Conservation (phyloP, 92 coral and sea anemone genomes). For the Phymanthus crucifer region DNA sequence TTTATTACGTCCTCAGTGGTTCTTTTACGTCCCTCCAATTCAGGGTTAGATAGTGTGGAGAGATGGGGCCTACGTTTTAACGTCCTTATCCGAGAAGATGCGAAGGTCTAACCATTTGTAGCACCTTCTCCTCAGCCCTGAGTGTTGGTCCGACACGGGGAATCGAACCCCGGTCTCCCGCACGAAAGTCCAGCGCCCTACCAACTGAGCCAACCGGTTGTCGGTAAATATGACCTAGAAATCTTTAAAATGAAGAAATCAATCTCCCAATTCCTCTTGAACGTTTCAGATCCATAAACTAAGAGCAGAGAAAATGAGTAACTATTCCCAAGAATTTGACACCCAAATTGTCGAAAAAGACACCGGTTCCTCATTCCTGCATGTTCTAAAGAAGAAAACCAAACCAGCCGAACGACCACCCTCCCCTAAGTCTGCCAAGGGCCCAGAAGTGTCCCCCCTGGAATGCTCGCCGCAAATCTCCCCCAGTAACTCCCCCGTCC, state of each 20-base stretch:
- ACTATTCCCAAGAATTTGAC: slow-evolving; percentile 28
- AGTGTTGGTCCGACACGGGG: too few species aligned
- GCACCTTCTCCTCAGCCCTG: too few species aligned
- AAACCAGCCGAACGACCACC: slow-evolving; percentile 18
- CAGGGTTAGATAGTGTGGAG: too few species aligned
- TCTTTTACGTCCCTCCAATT: too few species aligned
- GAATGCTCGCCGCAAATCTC: slow-evolving; percentile 16
- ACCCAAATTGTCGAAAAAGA: slow-evolving; percentile 16
- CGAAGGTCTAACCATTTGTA: too few species aligned
- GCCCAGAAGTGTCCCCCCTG: slow-evolving; percentile 24
- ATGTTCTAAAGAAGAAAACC: slow-evolving; percentile 34
- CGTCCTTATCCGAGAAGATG: too few species aligned
- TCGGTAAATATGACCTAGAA: too few species aligned
- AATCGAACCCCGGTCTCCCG: too few species aligned
- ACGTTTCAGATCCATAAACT: slow-evolving; percentile 14
- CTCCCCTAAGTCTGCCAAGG: slow-evolving; percentile 30
- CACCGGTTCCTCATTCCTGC: slow-evolving; percentile 38
- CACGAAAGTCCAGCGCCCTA: too few species aligned
- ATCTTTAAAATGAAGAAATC: not conserved
- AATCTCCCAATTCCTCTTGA: not conserved
- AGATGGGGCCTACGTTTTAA: too few species aligned
- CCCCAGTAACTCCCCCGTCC: slow-evolving; percentile 16
- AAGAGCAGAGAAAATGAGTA: slow-evolving; percentile 19
- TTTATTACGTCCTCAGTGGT: too few species aligned
- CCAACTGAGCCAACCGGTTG: too few species aligned